Evolutionary conservation across 2,113 vertebrate species (phyloP), one percentile per base, ranked within the genome.

Genomic region (Rhinopomastus cyanomelas): DNA sequence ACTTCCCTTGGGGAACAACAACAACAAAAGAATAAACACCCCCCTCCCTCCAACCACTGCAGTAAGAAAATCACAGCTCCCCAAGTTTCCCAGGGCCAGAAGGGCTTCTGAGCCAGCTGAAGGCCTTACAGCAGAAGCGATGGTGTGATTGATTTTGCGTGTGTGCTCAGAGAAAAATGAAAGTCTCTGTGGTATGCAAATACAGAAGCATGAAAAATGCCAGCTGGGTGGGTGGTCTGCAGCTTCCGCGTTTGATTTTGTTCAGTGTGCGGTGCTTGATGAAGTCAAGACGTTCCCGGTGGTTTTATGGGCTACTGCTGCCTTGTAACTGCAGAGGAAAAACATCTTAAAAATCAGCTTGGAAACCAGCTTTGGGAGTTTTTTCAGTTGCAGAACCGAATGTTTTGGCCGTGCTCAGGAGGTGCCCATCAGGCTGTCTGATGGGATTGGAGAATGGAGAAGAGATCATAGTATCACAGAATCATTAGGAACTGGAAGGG

Each of bases 1-100:
- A 88, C 87, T 95, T 96, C 93, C 93, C 87, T 52, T 93, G 67
- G 88, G 86, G 69, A 92, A 91, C 74, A 93, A 83, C 85, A 57
- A 82, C 52, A 82, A 67, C 29, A 91, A 80, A 81, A 77, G 81
- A 90, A 93, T 83, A 96, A 96, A 96, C 62, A 94, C 5, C 2
- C 44, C 69, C 55, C 39, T 15, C 39, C 39, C 15, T 15, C 60
- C 39, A 71, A 88, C 22, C 16, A 10, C 37, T 48, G 25, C 32
- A 91, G 92, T 77, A 88, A 95, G n/a, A n/a, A 94, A 95, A 84
- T 85, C 51, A 13, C 15, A 81, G 64, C 65, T 87, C 72, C 81
- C 61, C 42, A 67, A 61, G 56, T 92, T 95, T 95, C 90, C 90
- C 94, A 96, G 84, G 61, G 68, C 57, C 61, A 90, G 66, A 61